Evolutionary conservation across 2,888 invertebrate genomes (phyloP), one percentile per base, ranked within the genome.

Genomic region (Malthinus flaveolus): DNA sequence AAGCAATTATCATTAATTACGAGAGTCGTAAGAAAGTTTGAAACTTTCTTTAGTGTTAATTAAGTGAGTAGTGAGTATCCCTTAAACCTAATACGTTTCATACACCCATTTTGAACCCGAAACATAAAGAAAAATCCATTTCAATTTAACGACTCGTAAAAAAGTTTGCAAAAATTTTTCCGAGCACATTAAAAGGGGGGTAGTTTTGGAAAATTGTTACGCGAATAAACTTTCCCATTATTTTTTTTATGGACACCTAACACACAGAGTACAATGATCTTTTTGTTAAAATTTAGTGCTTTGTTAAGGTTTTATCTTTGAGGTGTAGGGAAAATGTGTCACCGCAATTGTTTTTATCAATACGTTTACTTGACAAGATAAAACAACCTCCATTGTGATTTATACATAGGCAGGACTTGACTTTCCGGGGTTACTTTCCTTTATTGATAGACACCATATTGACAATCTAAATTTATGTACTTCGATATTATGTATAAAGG

Each of bases 1-100:
- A 39, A 39, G 13, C 39, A 39, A 39, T 39, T 39, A 39, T 39
- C 39, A 39, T 39, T 39, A 39, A 39, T 39, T 39, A 39, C 15
- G 9, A 15, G 12, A 39, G 39, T 39, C 15, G 39, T 39, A 15
- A 12, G 39, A 39, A 23, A 39, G 39, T 39, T 39, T 15, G 4
- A 15, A 39, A 39, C 39, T 39, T 39, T 39, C 39, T 39, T 39
- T 39, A 15, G 39, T 23, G 13, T 15, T 15, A 39, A 15, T 39
- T 12, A 39, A 39, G n/a, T n/a, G n/a, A n/a, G n/a, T n/a, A n/a
- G n/a, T n/a, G n/a, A n/a, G 39, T 39, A 39, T 15, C 39, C 15
- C 13, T 39, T 15, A 39, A 15, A 15, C 39, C 15, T 39, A 12
- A 37, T 37, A 39, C 13, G 13, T 39, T 39, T 39, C 5, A 13